phyloP scores from a whole-genome alignment of 2,888 invertebrate species.

The Druceiella hillmani region DNA sequence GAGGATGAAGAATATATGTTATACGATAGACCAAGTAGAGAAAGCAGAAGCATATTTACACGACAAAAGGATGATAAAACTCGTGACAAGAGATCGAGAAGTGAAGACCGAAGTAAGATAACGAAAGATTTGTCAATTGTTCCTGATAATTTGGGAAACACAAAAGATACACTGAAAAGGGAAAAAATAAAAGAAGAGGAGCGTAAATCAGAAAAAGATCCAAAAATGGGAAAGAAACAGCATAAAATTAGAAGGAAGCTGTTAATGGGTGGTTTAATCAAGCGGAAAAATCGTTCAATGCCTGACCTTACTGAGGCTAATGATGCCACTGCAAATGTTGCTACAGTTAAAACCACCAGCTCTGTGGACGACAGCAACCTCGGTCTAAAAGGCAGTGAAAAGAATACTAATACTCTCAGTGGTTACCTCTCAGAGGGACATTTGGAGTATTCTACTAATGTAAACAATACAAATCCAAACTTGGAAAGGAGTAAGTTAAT shows the following conservation, averaged over 20 bases:
- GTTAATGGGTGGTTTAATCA: conserved; percentile 83
- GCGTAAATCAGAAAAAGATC: conserved; percentile 60
- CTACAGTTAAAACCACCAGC: conserved; percentile 40
- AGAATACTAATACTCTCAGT: conserved; percentile 56
- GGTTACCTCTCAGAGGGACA: conserved; percentile 87
- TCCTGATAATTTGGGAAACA: conserved; percentile 47
- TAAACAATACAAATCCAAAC: conserved; percentile 68
- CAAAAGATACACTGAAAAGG: conserved; percentile 48
- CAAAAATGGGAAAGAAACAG: conserved; percentile 78
- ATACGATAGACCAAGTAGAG: conserved; percentile 62
- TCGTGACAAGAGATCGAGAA: conserved; percentile 74
- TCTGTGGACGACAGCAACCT: conserved; percentile 75
- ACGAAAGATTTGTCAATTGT: conserved; percentile 67
- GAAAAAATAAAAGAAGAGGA: conserved; percentile 56
- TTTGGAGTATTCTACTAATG: conserved; percentile 63
- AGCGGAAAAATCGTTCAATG: conserved; percentile 86
- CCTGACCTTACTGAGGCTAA: conserved; percentile 82
- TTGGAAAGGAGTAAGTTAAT: conserved; percentile 81
- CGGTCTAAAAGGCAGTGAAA: conserved; percentile 58
- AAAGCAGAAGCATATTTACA: conserved; percentile 63
- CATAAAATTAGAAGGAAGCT: conserved; percentile 85
- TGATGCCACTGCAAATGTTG: conserved; percentile 40
- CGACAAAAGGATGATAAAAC: conserved; percentile 65
- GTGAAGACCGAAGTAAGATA: conserved; percentile 79
- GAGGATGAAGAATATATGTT: conserved; percentile 67